Base-by-base conservation (phyloP, 2,888 invertebrate species). In the Cryptocheilus praepositus region DNA sequence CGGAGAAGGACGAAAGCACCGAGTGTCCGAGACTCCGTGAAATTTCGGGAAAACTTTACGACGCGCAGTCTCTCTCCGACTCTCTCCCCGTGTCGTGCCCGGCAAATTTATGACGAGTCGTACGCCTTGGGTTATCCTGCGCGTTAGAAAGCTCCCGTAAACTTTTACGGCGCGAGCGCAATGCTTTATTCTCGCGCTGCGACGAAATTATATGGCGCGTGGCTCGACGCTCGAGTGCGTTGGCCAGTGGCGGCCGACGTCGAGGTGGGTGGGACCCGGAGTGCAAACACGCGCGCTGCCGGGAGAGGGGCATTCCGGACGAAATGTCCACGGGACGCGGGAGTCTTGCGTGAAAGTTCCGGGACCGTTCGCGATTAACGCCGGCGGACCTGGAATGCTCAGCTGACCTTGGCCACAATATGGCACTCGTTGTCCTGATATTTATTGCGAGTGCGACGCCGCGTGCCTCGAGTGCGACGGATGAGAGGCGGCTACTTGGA, bases 131-230 rank as follows among this genome's bases (percentile, higher is more conserved):
- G 49, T 61, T 66, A 63, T 51, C 61, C 51, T 57, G 28, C 54
- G 66, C 60, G 65, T 76, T 76, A 66, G 69, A 76, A 79, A 71
- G 72, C 72, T 73, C 67, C 71, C 64, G 78, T 77, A 74, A 76
- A 79, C 61, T 80, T 80, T 76, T 80, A 77, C 68, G 61, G 70
- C 52, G 71, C 54, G 54, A 56, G 64, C 71, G 58, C 57, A 60
- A 13, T 36, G 15, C 36, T 58, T 46, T n/a, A 25, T 16, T 19
- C 16, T 51, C 43, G 22, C 3, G 16, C 46, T 44, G 18, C 5
- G 58, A 46, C 73, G 65, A 64, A 83, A 82, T 82, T 82, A 82
- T 80, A 81, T 76, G 84, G 83, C 85, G 79, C 85, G 85, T 85
- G 85, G 84, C 85, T 73, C 57, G 69, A 60, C 11, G 36, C 36